A percentile compares a stretch with the other conserved stretches of the same genome.
phyloP scores from a whole-genome alignment of 2,113 vertebrate species.

The Nyctibius bracteatus region DNA sequence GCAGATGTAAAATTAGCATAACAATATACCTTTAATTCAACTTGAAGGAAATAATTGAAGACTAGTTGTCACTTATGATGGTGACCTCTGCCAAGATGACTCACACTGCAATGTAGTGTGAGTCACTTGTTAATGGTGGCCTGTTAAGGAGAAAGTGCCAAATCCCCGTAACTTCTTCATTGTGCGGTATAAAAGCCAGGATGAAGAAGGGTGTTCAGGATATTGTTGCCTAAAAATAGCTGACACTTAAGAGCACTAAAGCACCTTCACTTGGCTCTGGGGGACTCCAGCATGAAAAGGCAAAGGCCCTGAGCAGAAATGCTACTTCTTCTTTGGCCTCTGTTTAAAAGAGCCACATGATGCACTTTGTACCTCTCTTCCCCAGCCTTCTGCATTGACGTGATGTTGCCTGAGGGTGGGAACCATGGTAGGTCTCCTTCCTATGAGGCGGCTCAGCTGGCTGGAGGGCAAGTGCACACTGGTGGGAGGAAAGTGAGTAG shows the following conservation, averaged over 20 bases:
- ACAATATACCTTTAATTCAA: slow-evolving; percentile 49
- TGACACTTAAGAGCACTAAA: neutral
- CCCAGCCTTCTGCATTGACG: neutral
- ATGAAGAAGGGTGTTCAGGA: neutral
- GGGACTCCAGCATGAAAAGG: neutral
- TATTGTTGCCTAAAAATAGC: neutral
- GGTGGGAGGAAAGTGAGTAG: neutral
- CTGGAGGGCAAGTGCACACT: neutral
- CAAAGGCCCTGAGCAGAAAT: neutral
- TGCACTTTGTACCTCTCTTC: neutral
- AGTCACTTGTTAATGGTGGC: slow-evolving; percentile 53
- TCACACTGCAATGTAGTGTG: slow-evolving; percentile 44
- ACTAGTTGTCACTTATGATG: slow-evolving; percentile 2
- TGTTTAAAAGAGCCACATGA: neutral
- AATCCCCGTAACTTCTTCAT: neutral
- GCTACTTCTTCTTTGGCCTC: neutral
- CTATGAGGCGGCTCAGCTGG: neutral
- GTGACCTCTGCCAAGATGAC: slow-evolving; percentile 57
- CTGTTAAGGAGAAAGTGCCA: slow-evolving; percentile 29
- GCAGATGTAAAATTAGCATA: slow-evolving; percentile 36
- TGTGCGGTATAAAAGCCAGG: neutral
- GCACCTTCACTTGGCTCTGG: neutral
- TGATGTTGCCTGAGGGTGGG: neutral
- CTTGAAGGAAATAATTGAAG: slow-evolving; percentile 56
- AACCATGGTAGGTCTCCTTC: neutral